Evolutionary conservation across 2,113 vertebrate species (phyloP), one percentile per base, ranked within the genome.

Genomic region (Coregonus clupeaformis): DNA sequence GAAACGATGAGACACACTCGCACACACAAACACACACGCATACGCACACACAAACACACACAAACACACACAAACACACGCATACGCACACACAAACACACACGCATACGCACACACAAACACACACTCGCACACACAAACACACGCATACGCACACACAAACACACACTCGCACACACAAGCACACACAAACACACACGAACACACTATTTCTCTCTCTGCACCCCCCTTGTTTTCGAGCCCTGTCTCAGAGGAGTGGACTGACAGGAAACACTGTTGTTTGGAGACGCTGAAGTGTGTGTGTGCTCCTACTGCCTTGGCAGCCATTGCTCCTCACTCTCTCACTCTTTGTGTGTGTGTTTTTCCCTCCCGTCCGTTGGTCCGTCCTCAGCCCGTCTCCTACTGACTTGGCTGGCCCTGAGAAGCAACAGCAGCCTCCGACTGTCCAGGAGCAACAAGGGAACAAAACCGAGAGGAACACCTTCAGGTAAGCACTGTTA

Each of bases 401-500:
- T 29, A 71, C 86, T 68, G 88, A 85, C 42, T 45, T 80, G 3
- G 70, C 83, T 69, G 76, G 64, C 22, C 68, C 67, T 30, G 76
- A 85, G 69, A 84, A 72, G 64, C 66, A 68, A 25, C 16, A 5
- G 4, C 64, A 79, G 36, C 36, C 80, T 3, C 85, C 81, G 73
- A 47, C 42, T 6, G 76, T 42, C 13, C 49, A 69, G 1, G 90
- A 93, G 72, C 88, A 83, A 77, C 83, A 80, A 75, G 14, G 63
- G 18, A 25, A 0, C 0, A 72, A 7, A 73, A 75, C 69, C 0
- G 91, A 93, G 6, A 95, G 92, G 76, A 90, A 91, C 4, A 4
- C 93, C 78, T 94, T 95, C 80, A 99, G 95, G 97, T 98, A 83
- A 95, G 97, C 90, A 71, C 57, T 45, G 68, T 14, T 49, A 11